Conservation (phyloP, 2,113 vertebrate genomes). For the Connochaetes taurinus region DNA sequence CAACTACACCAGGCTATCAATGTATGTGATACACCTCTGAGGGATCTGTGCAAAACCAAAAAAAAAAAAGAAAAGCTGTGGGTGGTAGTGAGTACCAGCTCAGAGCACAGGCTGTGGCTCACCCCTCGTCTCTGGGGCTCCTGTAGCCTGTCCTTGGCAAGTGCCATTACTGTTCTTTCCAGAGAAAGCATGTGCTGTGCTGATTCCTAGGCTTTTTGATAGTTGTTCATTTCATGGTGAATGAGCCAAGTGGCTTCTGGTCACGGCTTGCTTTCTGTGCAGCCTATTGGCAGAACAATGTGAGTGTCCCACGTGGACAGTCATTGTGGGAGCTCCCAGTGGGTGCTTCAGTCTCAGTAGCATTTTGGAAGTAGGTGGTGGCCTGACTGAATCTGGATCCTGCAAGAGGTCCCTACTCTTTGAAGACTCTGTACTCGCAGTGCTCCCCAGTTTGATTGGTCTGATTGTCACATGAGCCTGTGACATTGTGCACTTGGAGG, state of each 20-base stretch:
- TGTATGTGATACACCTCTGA: background rate
- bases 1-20: background rate
- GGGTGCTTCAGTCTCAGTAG: background rate
- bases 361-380: background rate
- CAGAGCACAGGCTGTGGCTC: no score
- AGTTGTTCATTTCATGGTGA: background rate
- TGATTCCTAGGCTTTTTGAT: background rate
- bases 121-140: background rate
- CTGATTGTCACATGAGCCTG: background rate
- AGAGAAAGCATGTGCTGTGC: background rate
- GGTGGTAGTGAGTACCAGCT: background rate
- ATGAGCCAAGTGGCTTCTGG: background rate
- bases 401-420: background rate
- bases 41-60: background rate
- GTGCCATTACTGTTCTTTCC: background rate
- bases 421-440: rapidly evolving
- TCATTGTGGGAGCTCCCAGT: rapidly evolving
- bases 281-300: background rate
- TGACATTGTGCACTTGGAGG: background rate
- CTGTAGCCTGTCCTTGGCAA: background rate
- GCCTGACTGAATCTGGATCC: background rate
- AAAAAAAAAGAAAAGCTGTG: background rate
- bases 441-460: background rate
- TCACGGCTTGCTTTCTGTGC: background rate
- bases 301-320: background rate